Base-by-base conservation (phyloP, 2,888 invertebrate species). In the Caenorhabditis doughertyi region DNA sequence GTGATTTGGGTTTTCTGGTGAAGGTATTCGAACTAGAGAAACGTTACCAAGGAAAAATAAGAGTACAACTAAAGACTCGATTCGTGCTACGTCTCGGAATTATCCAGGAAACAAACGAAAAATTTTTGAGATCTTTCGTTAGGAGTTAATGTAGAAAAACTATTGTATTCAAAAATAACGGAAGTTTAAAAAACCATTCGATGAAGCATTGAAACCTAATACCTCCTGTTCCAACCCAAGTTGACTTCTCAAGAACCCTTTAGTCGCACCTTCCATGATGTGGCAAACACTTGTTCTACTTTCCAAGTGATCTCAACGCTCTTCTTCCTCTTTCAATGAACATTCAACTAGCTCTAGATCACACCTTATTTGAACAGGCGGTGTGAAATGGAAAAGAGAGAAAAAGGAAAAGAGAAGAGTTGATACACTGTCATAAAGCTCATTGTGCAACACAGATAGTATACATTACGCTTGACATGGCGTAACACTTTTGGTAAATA, bases 391-490 rank as follows among this genome's bases (percentile, higher is more conserved):
- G 23, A 16, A 39, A 44, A 42, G 25, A 13, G 39, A 11, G 51
- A 42, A 18, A 16, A 42, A 18, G 1, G 42, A n/a, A 9, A 51
- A 13, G 3, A n/a, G 29, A n/a, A 39, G 39, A 2, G n/a, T 60
- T 68, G 76, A 76, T 76, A 76, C 76, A 76, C 76, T 76, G 76
- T 49, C 76, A 68, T 53, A 76, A 76, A 76, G 76, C 58, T 65
- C 60, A 60, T 76, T 76, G 76, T 67, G 76, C 70, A 71, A 70
- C 25, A 25, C 51, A 51, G 76, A 76, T 70, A 62, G 70, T 71
- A 79, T 79, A 71, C 64, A 79, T 79, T 71, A 71, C 77, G 77
- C 53, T 58, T 18, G 77, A 70, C 68, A 79, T 71, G 71, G 71
- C 70, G 70, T 79, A 71, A 79, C 72, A 67, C 56, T 53, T 35